Conservation (phyloP, 2,888 invertebrate species). For the Camptogramma bilineatum region DNA sequence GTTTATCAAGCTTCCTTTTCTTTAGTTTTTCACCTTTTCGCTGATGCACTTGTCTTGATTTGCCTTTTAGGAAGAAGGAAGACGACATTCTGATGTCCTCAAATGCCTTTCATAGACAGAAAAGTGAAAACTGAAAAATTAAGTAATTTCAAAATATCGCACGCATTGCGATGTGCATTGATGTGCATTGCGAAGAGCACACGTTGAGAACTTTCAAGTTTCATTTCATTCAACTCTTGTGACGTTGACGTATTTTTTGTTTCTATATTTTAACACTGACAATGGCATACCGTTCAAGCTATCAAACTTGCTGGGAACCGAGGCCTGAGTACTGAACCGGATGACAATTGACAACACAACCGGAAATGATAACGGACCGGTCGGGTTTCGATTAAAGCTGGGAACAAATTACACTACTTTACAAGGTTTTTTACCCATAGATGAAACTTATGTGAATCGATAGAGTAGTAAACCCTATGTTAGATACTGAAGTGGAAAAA, state of each 20-base stretch:
- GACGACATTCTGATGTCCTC: conserved; percentile 75
- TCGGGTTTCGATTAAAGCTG: too few relatives aligned
- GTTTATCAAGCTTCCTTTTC: conserved; percentile 70
- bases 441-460: too few relatives aligned
- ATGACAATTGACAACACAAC: too few relatives aligned
- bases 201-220: conserved; percentile 24
- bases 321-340: too few relatives aligned
- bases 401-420: too few relatives aligned
- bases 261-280: conserved; percentile 4
- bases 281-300: neutral
- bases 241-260: neutral
- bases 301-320: too few relatives aligned
- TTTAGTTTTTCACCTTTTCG: conserved; percentile 80
- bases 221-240: neutral
- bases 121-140: conserved; percentile 6
- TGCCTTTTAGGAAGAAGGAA: conserved; percentile 86
- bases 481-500: too few relatives aligned
- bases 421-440: too few relatives aligned
- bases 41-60: conserved; percentile 83
- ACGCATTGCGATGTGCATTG: conserved; percentile 1
- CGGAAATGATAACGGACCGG: too few relatives aligned
- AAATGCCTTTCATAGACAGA: conserved; percentile 4
- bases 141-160: conserved; percentile 8
- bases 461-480: too few relatives aligned
- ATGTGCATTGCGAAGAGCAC: too few relatives aligned